Percentiles rank a stretch among this genome's conserved stretches.
Conservation (phyloP, 2,797 vertebrate genomes). For the Helicolenus hilgendorfi region DNA sequence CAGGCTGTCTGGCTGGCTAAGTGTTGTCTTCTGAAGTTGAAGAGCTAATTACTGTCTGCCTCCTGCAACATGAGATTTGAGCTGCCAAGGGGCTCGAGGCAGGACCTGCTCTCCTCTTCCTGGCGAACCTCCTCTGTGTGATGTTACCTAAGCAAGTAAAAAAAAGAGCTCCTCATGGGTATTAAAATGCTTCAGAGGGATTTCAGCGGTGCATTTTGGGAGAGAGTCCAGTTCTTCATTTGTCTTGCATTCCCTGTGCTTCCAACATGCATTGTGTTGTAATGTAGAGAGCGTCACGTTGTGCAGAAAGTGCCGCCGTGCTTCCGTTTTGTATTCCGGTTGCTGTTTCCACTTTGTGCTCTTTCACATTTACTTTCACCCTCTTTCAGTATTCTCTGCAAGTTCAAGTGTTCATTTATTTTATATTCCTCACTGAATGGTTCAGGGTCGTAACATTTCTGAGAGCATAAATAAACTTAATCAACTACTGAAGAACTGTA, state of each 20-base stretch:
- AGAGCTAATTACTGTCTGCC: slow-evolving; percentile 78
- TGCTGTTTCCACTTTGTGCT: background rate
- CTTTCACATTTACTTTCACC: background rate
- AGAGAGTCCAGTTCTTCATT: slow-evolving; percentile 44
- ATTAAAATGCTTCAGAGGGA: slow-evolving; percentile 28
- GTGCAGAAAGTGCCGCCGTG: background rate
- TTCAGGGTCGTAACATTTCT: background rate
- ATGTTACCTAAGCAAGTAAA: slow-evolving; percentile 41
- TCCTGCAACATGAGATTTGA: slow-evolving; percentile 58
- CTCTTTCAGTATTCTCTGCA: background rate
- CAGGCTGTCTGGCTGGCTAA: slow-evolving; percentile 48
- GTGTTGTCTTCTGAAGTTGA: slow-evolving; percentile 79
- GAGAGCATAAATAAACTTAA: background rate
- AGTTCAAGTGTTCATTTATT: background rate
- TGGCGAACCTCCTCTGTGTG: slow-evolving; percentile 19
- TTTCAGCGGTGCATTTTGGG: background rate
- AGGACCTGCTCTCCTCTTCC: slow-evolving; percentile 52
- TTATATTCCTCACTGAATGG: background rate
- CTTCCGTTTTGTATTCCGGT: background rate
- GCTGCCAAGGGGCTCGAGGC: slow-evolving; percentile 66
- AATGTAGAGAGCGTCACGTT: slow-evolving; percentile 19
- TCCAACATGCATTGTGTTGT: slow-evolving; percentile 5
- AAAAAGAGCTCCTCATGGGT: slow-evolving; percentile 35
- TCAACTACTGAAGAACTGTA: background rate
- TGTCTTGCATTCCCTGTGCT: slow-evolving; percentile 29